Evolutionary conservation across 2,888 invertebrate genomes (phyloP).

Genomic region (Caenorhabditis sinica): DNA sequence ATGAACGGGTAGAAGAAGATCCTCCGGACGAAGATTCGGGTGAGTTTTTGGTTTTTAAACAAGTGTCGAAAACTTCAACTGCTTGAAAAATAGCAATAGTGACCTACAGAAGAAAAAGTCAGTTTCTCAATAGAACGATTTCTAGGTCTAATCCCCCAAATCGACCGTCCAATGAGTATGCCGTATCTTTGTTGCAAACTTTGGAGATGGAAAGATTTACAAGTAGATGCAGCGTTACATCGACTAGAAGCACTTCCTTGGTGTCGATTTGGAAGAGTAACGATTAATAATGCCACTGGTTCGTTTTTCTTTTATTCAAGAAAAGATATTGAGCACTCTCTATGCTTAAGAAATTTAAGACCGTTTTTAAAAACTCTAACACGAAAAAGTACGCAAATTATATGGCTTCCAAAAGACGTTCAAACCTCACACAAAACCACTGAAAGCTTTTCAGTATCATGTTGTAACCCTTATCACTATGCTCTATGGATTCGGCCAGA

Average conservation of each 20-base stretch:
- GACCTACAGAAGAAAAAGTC: too few species aligned
- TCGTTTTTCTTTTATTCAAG: conserved; percentile 4
- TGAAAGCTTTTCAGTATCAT: conserved; percentile 71
- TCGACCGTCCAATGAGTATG: conserved; percentile 83
- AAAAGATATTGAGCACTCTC: not conserved
- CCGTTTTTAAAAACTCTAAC: not conserved
- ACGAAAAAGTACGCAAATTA: too few species aligned
- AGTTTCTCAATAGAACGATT: not conserved
- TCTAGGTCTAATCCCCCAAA: conserved; percentile 81
- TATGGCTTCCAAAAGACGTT: too few species aligned
- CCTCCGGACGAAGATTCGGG: conserved; percentile 78
- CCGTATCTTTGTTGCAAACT: conserved; percentile 83
- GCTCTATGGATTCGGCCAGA: conserved; percentile 82
- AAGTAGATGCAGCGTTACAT: conserved; percentile 83
- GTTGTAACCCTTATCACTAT: conserved; percentile 83
- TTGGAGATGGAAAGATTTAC: conserved; percentile 83
- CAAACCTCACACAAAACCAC: not conserved
- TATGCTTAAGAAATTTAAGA: too few species aligned
- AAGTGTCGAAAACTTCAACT: not conserved
- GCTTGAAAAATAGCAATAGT: too few species aligned
- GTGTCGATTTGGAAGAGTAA: conserved; percentile 83
- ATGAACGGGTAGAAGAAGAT: conserved; percentile 78
- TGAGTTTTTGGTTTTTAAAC: not conserved
- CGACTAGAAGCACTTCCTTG: conserved; percentile 83
- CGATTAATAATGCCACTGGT: conserved; percentile 83